A percentile compares a stretch with the other conserved stretches of the same genome.
Conservation (phyloP, 2,113 vertebrate species). For the Pipra filicauda region DNA sequence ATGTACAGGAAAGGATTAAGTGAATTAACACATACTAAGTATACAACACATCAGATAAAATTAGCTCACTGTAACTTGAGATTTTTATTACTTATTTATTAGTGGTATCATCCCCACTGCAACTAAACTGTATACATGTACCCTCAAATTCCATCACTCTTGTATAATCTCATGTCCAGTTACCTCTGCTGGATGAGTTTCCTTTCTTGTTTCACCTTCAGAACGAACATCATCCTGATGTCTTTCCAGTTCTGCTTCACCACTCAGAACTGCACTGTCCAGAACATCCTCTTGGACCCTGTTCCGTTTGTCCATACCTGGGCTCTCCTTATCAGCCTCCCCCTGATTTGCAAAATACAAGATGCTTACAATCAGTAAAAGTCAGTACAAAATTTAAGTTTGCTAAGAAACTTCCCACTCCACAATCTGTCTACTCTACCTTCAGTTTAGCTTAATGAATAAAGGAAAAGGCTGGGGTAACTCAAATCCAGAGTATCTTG, state of each 20-base stretch:
- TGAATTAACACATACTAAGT: not conserved
- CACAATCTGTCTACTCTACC: not conserved
- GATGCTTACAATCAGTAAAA: not conserved
- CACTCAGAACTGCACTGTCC: not conserved
- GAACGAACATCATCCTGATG: not conserved
- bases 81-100: not conserved
- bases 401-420: not conserved
- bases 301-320: not conserved
- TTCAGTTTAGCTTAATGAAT: not conserved
- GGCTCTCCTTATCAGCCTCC: conserved; percentile 8
- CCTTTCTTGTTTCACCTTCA: not conserved
- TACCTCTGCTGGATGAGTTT: conserved; percentile 15
- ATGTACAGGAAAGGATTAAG: not conserved
- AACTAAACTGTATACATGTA: not conserved
- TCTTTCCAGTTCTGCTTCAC: not conserved
- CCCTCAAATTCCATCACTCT: not conserved
- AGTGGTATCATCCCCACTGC: not conserved
- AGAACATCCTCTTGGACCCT: conserved; percentile 42
- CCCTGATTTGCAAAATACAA: conserved; percentile 35
- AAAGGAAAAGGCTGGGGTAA: not conserved
- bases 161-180: not conserved
- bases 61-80: not conserved
- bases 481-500: not conserved
- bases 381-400: not conserved
- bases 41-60: not conserved